These are phyloP conservation scores for Allophyes oxyacanthae DNA, from an alignment of 2,888 invertebrate genomes.

Conservation along the genomic window DNA sequence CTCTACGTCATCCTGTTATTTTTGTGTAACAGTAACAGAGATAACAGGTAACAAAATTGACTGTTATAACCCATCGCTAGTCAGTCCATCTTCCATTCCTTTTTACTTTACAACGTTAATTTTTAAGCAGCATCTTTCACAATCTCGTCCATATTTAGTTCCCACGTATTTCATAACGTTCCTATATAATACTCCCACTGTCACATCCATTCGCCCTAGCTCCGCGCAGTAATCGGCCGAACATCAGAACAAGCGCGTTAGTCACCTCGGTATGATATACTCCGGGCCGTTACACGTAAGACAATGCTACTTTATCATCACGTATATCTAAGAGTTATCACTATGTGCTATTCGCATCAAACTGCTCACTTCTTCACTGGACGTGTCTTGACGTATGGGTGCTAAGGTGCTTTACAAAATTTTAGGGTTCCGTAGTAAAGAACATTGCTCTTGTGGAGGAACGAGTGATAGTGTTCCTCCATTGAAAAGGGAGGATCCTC, in stretches of 20 bases:
- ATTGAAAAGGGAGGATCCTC: too few species aligned
- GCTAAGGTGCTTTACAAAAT: conserved; percentile 12
- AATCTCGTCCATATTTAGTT: conserved; percentile 23
- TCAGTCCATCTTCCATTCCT: too few species aligned
- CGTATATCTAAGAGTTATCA: conserved; percentile 60
- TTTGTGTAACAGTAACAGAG: too few species aligned
- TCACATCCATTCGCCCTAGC: conserved; percentile 47
- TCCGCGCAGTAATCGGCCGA: conserved; percentile 52
- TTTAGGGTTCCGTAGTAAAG: too few species aligned
- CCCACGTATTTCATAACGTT: conserved; percentile 49
- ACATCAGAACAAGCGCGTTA: conserved; percentile 59
- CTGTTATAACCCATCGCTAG: too few species aligned
- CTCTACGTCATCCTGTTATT: too few species aligned
- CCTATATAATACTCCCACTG: conserved; percentile 50
- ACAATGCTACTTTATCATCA: conserved; percentile 63
- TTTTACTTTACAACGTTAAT: too few species aligned
- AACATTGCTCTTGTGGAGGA: too few species aligned
- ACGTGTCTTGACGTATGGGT: conserved; percentile 37
- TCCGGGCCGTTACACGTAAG: conserved; percentile 64
- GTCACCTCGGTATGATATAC: conserved; percentile 69
- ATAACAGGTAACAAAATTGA: too few species aligned
- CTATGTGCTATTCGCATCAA: conserved; percentile 56
- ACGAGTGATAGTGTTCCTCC: too few species aligned
- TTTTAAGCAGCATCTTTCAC: not conserved
- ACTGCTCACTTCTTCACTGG: conserved; percentile 53